Evolutionary conservation across 2,888 invertebrate species (phyloP).

Genomic region (Melieria crassipennis): DNA sequence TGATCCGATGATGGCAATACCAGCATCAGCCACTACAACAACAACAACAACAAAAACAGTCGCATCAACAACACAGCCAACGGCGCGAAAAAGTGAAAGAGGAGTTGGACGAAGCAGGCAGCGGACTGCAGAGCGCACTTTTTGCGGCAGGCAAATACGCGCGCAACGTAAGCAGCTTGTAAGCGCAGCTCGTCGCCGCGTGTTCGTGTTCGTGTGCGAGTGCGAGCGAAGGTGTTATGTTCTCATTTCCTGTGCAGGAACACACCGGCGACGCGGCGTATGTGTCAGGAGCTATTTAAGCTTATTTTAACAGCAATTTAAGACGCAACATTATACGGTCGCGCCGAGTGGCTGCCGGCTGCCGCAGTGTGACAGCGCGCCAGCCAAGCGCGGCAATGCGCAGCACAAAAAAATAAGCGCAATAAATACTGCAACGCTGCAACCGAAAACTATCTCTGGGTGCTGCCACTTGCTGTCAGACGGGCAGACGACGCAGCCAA

Average conservation of each 20-base stretch:
- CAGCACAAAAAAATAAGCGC: no score
- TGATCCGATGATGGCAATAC: not conserved
- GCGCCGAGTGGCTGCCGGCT: conserved; percentile 22
- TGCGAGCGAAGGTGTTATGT: conserved; percentile 33
- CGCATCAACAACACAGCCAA: conserved; percentile 1
- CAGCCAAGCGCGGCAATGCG: no score
- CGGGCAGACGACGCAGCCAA: no score
- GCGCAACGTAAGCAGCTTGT: no score
- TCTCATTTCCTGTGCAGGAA: conserved; percentile 37
- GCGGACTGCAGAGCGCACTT: no score
- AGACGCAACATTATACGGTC: conserved; percentile 57
- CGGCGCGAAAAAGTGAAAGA: not conserved
- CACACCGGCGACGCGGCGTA: conserved; percentile 39
- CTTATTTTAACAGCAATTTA: conserved; percentile 62
- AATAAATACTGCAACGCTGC: no score
- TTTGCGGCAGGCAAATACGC: no score
- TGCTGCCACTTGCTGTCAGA: no score
- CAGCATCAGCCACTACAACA: conserved; percentile 1
- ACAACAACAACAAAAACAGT: conserved; percentile 2
- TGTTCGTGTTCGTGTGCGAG: conserved; percentile 16
- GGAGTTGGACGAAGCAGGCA: no score
- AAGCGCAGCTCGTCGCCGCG: no score
- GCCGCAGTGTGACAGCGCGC: no score
- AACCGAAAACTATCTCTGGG: no score
- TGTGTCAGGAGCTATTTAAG: conserved; percentile 63